phyloP scores from a whole-genome alignment of 2,113 vertebrate species.

The Micronisus gabar region DNA sequence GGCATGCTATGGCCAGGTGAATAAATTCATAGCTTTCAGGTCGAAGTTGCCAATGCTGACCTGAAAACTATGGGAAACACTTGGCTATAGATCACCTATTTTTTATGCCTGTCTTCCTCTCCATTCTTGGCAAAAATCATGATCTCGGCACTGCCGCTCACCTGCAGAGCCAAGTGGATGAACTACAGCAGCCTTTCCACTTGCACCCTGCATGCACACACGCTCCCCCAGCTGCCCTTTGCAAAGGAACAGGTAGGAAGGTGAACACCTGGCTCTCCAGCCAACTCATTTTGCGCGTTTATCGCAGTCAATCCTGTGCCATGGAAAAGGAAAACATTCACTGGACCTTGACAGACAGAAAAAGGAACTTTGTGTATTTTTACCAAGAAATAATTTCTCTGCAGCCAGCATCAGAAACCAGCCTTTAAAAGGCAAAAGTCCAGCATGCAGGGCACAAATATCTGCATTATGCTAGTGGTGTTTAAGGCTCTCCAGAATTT shows the following conservation, averaged over 20 bases:
- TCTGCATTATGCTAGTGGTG: background rate
- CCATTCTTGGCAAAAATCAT: rapidly evolving
- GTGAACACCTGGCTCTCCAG: background rate
- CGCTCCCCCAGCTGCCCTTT: background rate
- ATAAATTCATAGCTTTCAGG: background rate
- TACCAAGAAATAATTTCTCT: background rate
- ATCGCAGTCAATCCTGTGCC: background rate
- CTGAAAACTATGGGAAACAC: background rate
- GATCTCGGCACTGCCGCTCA: rapidly evolving
- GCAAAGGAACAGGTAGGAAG: background rate
- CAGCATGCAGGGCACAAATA: background rate
- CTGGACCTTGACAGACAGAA: background rate
- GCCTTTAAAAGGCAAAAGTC: rapidly evolving
- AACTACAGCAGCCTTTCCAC: background rate
- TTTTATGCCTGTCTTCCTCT: background rate
- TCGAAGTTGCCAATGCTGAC: background rate
- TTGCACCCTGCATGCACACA: background rate
- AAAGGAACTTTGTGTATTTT: rapidly evolving
- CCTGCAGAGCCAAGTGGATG: background rate
- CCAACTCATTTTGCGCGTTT: background rate
- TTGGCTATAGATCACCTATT: background rate
- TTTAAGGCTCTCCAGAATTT: background rate
- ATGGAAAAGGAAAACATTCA: background rate
- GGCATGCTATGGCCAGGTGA: background rate
- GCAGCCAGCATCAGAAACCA: background rate